phyloP scores from a whole-genome alignment of 1,140 invertebrate species.

The Atopsyche davidsoni region DNA sequence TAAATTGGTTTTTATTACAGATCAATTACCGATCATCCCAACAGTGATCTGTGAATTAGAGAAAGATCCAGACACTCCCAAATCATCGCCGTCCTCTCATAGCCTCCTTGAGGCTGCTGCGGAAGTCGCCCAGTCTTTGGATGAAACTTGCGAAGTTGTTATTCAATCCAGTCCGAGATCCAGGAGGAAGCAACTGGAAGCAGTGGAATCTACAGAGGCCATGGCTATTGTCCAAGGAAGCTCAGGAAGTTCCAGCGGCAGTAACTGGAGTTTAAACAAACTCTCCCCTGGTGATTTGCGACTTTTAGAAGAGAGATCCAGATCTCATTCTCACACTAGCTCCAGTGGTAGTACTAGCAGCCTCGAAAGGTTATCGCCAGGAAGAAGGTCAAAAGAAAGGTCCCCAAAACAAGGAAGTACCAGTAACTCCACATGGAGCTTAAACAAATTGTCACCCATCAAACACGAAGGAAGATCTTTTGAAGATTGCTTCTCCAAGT shows the following conservation, averaged over 20 bases:
- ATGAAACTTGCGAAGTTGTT: constrained; percentile 60
- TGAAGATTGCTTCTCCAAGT: constrained; percentile 44
- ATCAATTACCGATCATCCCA: constrained; percentile 19
- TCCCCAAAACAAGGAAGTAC: constrained; percentile 47
- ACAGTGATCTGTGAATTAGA: constrained; percentile 25
- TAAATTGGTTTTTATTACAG: constrained; percentile 5
- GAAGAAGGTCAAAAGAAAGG: constrained; percentile 46
- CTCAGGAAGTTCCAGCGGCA: constrained; percentile 46
- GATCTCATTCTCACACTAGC: constrained; percentile 46
- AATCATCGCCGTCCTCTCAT: constrained; percentile 35
- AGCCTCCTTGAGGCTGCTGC: constrained; percentile 58
- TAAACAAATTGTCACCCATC: constrained; percentile 46
- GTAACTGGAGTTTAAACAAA: constrained; percentile 49
- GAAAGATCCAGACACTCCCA: constrained; percentile 14
- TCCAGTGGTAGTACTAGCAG: constrained; percentile 49
- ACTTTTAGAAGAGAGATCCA: constrained; percentile 49
- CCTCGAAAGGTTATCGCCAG: constrained; percentile 45
- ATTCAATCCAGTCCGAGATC: constrained; percentile 53
- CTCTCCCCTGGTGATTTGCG: constrained; percentile 48
- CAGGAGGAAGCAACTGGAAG: constrained; percentile 45
- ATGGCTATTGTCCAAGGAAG: constrained; percentile 44
- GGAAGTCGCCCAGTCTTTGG: constrained; percentile 58
- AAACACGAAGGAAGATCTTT: constrained; percentile 44
- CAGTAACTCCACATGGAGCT: constrained; percentile 48
- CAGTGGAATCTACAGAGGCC: constrained; percentile 44